phyloP scores from a whole-genome alignment of 2,888 invertebrate species.

The Andrena flavipes region DNA sequence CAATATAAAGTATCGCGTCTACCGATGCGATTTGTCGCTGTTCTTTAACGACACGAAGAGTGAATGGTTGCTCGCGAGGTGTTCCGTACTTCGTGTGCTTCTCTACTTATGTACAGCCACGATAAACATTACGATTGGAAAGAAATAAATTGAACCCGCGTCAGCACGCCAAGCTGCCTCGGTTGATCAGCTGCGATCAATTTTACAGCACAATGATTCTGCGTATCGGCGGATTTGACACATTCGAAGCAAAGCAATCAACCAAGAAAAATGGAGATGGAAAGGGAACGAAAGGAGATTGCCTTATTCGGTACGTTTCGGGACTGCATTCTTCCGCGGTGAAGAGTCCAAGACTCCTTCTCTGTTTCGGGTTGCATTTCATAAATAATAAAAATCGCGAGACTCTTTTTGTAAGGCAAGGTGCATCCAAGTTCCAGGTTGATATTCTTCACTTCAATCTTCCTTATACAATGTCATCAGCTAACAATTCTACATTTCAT shows the following conservation, averaged over 20 bases:
- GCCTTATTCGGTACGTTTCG: constrained; percentile 2
- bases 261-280: constrained; percentile 4
- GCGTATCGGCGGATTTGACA: background rate
- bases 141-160: background rate
- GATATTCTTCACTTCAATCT: background rate
- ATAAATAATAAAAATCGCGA: constrained; percentile 30
- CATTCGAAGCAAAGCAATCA: constrained; percentile 1
- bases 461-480: too few species aligned
- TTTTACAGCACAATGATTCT: constrained; percentile 22
- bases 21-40: constrained; percentile 6
- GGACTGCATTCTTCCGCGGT: background rate
- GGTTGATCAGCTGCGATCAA: constrained; percentile 29
- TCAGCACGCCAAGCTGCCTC: background rate
- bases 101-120: background rate
- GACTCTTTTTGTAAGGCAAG: too few species aligned
- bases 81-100: background rate
- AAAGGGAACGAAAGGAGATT: constrained; percentile 3
- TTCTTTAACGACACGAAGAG: constrained; percentile 1
- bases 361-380: background rate
- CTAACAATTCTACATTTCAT: background rate
- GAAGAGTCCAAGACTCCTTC: background rate
- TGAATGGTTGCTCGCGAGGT: constrained; percentile 2
- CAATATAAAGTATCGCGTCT: background rate
- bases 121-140: constrained; percentile 23
- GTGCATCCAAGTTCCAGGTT: background rate